phyloP scores from a whole-genome alignment of 1,140 invertebrate species.

The Apocrypta bakeri region DNA sequence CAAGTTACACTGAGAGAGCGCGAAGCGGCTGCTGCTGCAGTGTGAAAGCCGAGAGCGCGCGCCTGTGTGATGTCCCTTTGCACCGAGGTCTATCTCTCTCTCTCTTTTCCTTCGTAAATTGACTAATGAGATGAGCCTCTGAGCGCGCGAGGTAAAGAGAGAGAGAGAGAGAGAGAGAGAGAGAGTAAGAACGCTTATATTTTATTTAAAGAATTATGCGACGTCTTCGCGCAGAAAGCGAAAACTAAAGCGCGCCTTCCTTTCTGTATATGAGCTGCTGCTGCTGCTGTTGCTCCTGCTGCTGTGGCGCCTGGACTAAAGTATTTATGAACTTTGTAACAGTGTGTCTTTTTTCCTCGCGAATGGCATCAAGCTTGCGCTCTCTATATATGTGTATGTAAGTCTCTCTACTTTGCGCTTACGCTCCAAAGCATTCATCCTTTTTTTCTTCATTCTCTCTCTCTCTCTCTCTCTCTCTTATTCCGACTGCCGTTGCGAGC shows the following conservation, averaged over 20 bases:
- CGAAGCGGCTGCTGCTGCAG: constrained; percentile 30
- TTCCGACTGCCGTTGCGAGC: background rate
- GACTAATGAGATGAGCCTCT: constrained; percentile 46
- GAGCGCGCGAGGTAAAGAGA: background rate
- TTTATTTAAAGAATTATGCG: constrained; percentile 49
- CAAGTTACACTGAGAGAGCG: constrained; percentile 57
- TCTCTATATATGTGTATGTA: too few species aligned
- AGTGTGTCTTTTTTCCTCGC: constrained; percentile 42
- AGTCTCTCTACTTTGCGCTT: background rate
- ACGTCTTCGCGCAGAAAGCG: constrained; percentile 13
- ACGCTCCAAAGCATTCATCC: background rate
- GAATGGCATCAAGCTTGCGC: constrained; percentile 17
- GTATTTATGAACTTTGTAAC: constrained; percentile 49
- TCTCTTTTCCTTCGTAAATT: constrained; percentile 25
- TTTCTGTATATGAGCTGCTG: background rate
- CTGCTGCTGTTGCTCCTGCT: background rate
- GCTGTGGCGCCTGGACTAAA: constrained; percentile 17
- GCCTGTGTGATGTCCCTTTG: constrained; percentile 3
- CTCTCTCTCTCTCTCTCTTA: background rate
- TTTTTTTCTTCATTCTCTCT: constrained; percentile 16
- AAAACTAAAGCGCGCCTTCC: constrained; percentile 17
- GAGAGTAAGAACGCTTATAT: constrained; percentile 42
- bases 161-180: too few species aligned
- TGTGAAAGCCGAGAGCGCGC: constrained; percentile 50
- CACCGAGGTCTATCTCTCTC: constrained; percentile 11